Base-by-base conservation (phyloP, 35 echinoderm and acorn worm genomes). In the Ptychodera flava region DNA sequence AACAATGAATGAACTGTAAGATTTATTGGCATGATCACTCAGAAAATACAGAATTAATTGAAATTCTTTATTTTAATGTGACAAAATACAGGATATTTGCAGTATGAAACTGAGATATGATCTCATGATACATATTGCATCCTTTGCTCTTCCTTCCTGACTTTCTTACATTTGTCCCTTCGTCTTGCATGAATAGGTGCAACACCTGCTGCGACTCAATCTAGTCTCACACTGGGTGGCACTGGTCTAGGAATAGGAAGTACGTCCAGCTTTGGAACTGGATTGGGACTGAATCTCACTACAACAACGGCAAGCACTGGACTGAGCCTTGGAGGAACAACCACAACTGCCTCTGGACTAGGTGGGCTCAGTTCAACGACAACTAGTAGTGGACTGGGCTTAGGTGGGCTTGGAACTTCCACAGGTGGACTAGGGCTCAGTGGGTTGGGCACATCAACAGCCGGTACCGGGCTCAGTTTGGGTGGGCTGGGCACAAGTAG, bases 351-450 rank as follows among this genome's bases (percentile, higher is more conserved):
- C 6, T 22, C 45, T 12, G 45, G 45, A 64, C 22, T 64, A 64
- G 45, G 45, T 64, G 45, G 45, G 22, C 45, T 64, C 6, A 22
- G 45, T 64, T 12, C 45, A 64, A 64, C 6, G 6, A 64, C 45
- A 64, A 64, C 45, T 12, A 64, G 6, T 64, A 64, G 6, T 64
- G 45, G 45, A 64, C 45, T 64, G 6, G 45, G 45, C 6, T 64
- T 64, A 64, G 45, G 45, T 64, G 45, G 45, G 45, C 45, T 64
- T 64, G 45, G 45, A 64, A 64, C 45, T 12, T 12, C 6, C 22
- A 64, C 45, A 64, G 45, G 45, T 64, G 45, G 45, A 36, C 82
- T 83, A 27, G 37, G 37, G 35, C 35, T 83, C 30, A 35, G 82
- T 37, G 34, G 34, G 1, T 36, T 37, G 30, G 82, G 34, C 34